Evolutionary conservation across 2,888 invertebrate species (phyloP).

Genomic region (Noctua janthe): DNA sequence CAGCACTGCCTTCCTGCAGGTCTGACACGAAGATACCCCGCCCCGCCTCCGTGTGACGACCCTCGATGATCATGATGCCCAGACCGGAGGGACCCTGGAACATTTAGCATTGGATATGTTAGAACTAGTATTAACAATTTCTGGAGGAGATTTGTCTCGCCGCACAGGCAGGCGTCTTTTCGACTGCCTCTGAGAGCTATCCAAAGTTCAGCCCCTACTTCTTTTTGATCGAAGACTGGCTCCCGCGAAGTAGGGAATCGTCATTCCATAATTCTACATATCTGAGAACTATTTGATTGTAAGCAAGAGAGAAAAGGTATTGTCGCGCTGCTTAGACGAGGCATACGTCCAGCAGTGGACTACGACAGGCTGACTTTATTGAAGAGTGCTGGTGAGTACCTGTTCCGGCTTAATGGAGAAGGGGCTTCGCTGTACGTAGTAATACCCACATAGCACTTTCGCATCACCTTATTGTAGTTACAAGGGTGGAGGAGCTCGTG

Average conservation of each 20-base stretch:
- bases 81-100: slow-evolving; percentile 94
- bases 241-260: not conserved
- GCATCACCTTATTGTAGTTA: too few relatives aligned
- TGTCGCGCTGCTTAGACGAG: too few relatives aligned
- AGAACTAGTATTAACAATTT: not conserved
- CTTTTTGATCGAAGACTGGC: not conserved
- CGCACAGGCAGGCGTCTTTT: not conserved
- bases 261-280: too few relatives aligned
- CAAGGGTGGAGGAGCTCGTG: too few relatives aligned
- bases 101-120: not conserved
- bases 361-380: too few relatives aligned
- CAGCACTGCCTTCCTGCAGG: slow-evolving; percentile 97
- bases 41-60: slow-evolving; percentile 97
- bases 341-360: too few relatives aligned
- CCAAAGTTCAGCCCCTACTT: not conserved
- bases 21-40: slow-evolving; percentile 98
- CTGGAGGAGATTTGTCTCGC: not conserved
- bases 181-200: not conserved
- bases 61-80: slow-evolving; percentile 98
- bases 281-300: too few relatives aligned
- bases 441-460: too few relatives aligned
- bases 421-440: too few relatives aligned
- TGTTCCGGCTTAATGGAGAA: too few relatives aligned
- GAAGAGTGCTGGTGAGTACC: too few relatives aligned
- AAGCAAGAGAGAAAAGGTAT: too few relatives aligned